Conservation (phyloP, 2,888 invertebrate genomes). For the Eurytoma californica region DNA sequence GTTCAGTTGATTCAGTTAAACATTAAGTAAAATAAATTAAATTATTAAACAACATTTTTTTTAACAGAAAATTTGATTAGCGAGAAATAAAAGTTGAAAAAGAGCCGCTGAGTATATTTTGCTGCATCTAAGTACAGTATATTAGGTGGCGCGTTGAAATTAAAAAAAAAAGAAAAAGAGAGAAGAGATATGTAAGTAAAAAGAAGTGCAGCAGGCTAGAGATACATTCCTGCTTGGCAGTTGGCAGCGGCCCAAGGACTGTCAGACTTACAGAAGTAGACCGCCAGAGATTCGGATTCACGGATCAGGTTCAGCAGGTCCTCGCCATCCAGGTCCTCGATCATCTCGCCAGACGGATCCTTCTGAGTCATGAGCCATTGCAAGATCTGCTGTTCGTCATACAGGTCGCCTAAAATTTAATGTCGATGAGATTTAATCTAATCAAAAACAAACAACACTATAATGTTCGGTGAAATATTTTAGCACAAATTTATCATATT, state of each 20-base stretch:
- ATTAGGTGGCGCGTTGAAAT: constrained; percentile 10
- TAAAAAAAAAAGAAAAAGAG: constrained; percentile 42
- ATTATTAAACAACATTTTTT: too few species aligned
- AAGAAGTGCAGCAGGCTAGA: constrained; percentile 64
- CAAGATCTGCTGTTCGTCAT: constrained; percentile 91
- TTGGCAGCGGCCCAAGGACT: constrained; percentile 61
- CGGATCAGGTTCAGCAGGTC: constrained; percentile 85
- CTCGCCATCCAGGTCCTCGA: constrained; percentile 91
- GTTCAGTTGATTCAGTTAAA: too few species aligned
- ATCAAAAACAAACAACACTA: neutral
- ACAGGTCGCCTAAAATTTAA: constrained; percentile 82
- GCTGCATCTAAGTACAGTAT: constrained; percentile 15
- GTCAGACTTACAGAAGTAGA: constrained; percentile 91
- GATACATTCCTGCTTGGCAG: constrained; percentile 68
- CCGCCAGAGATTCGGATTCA: constrained; percentile 88
- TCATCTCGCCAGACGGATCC: constrained; percentile 93
- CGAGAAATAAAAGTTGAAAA: neutral
- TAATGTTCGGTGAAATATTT: too few species aligned
- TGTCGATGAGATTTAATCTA: neutral
- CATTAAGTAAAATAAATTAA: too few species aligned
- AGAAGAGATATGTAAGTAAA: constrained; percentile 47
- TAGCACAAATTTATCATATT: too few species aligned
- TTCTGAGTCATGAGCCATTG: constrained; percentile 94
- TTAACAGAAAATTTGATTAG: neutral
- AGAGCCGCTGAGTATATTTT: neutral